A percentile compares a stretch with the other conserved stretches of the same genome.
phyloP scores from a whole-genome alignment of 2,113 vertebrate genomes.

The Calypte anna region DNA sequence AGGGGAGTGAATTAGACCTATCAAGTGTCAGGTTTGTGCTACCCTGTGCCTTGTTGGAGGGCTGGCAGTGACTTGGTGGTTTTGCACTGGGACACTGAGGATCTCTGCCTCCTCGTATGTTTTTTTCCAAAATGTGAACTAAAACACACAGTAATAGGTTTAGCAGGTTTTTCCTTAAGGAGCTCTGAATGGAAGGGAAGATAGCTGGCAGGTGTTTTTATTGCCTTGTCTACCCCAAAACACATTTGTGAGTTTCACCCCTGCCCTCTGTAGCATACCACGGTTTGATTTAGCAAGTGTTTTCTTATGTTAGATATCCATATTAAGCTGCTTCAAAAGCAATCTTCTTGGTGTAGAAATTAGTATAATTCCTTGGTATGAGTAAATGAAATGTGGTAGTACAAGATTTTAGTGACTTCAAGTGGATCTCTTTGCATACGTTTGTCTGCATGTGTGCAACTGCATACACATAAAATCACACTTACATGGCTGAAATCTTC shows the following conservation, averaged over 20 bases:
- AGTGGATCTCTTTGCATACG: neutral
- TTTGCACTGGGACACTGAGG: neutral
- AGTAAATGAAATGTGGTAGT: neutral
- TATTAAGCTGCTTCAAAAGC: neutral
- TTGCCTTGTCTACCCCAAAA: neutral
- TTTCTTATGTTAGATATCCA: neutral
- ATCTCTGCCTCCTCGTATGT: neutral
- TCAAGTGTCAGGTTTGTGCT: neutral
- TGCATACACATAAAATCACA: neutral
- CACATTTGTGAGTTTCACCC: neutral
- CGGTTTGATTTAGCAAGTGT: neutral
- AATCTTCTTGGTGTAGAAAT: neutral
- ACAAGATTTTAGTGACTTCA: neutral
- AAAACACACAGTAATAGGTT: neutral
- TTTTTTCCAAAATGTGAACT: neutral
- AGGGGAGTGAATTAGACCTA: neutral
- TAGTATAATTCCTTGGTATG: neutral
- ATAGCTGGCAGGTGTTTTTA: neutral
- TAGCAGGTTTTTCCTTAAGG: neutral
- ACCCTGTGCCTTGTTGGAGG: neutral
- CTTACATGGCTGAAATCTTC: neutral
- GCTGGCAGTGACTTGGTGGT: neutral
- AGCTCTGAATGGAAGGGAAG: neutral
- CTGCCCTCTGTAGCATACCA: neutral
- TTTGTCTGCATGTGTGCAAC: neutral